Base-by-base conservation (phyloP, 35 echinoderm and acorn worm species). In the Heliocidaris tuberculata region DNA sequence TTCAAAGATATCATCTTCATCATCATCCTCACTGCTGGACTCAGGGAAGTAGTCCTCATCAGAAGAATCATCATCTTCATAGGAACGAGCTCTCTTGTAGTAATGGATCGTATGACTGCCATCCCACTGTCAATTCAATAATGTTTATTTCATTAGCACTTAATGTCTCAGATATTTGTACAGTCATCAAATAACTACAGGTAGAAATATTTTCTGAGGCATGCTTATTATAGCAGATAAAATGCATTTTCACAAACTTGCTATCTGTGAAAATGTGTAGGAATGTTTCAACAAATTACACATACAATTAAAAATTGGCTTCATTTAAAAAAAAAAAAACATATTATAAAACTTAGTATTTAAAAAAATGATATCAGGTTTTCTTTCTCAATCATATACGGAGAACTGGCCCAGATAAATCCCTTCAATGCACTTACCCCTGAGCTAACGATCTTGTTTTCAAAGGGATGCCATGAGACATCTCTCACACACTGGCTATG, bases 401-500 rank as follows among this genome's bases (percentile, higher is more conserved):
- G 9, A 56, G 9, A 56, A 10, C 35, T 42, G 3, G 35, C 35
- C 35, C 35, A 1, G 52, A 56, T 56, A 9, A 13, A 56, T 56
- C 15, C 52, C 15, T 56, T 78, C 21, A 19, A 30, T 48, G 50
- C 21, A 56, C 98, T 97, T 94, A 99, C 98, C 47, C 95, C 96
- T 96, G 98, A 97, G 86, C 98, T 99, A 48, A 99, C 96, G 21
- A 99, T 95, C 88, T 97, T 97, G 61, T 96, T 96, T 42, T 99
- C 98, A 85, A 88, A 97, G 9, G 98, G 98, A 95, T 99, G 98
- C 98, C 98, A 99, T 10, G 97, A 97, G 7, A 99, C 97, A 88
- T 99, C 98, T 49, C 98, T 92, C 9, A 99, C 98, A 94, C 97
- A 97, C 31, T 49, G 95, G 30, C 54, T 32, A 86, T 99, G 98